Percentiles rank a stretch among this genome's conserved stretches.
phyloP scores from a whole-genome alignment of 2,888 invertebrate genomes.

The Drosophila buzzatii region DNA sequence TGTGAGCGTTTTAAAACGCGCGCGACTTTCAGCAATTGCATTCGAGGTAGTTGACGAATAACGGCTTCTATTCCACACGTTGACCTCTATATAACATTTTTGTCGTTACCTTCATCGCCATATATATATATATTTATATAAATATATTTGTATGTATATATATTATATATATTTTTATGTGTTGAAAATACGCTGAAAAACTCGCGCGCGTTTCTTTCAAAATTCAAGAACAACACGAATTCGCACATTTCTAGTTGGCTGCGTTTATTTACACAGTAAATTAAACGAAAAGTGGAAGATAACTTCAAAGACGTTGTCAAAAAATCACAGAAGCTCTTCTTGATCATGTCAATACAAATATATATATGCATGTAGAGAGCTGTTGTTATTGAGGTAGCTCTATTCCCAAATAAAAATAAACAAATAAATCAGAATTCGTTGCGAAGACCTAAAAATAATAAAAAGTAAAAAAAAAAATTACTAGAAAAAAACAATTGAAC shows the following conservation, averaged over 20 bases:
- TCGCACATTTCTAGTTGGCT: slow-evolving; percentile 44
- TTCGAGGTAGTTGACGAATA: slow-evolving; percentile 15
- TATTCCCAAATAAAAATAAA: neutral
- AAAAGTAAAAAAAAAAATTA: neutral
- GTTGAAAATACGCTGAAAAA: slow-evolving; percentile 30
- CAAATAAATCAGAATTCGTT: slow-evolving; percentile 13
- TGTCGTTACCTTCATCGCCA: slow-evolving; percentile 51
- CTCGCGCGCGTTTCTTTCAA: slow-evolving; percentile 41
- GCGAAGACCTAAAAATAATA: slow-evolving; percentile 17
- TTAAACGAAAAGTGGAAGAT: slow-evolving; percentile 18
- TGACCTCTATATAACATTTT: slow-evolving; percentile 41
- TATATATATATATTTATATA: slow-evolving; percentile 29
- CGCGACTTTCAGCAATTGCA: slow-evolving; percentile 32
- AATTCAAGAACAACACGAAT: slow-evolving; percentile 57
- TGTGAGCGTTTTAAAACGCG: slow-evolving; percentile 29
- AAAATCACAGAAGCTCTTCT: slow-evolving; percentile 10
- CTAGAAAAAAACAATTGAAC: slow-evolving; percentile 14
- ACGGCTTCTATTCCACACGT: slow-evolving; percentile 29
- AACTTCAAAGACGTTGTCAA: slow-evolving; percentile 2
- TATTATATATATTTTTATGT: neutral
- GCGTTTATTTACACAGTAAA: slow-evolving; percentile 39
- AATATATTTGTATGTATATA: neutral
- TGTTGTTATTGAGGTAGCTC: neutral
- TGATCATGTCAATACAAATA: neutral
- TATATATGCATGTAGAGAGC: neutral